phyloP scores from a whole-genome alignment of 2,113 vertebrate genomes.

The Xerus inauris region DNA sequence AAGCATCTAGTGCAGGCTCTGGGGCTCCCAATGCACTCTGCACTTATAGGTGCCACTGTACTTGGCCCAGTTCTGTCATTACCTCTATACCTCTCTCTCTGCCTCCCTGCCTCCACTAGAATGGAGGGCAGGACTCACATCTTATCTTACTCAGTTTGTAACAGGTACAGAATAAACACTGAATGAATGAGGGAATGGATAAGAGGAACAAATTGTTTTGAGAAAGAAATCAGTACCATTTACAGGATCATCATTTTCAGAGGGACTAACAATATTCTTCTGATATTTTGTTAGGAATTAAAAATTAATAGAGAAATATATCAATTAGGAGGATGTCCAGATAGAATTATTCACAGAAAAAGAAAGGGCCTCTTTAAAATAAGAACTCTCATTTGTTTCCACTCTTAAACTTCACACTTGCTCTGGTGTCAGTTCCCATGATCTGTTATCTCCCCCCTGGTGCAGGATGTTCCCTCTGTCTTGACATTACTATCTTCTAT shows the following conservation, averaged over 20 bases:
- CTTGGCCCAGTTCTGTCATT: background rate
- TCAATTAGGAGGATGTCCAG: background rate
- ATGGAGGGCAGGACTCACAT: background rate
- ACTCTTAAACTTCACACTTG: background rate
- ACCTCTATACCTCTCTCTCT: fast-evolving
- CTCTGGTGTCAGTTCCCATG: background rate
- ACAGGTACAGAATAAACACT: background rate
- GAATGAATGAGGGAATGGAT: background rate
- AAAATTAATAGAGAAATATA: background rate
- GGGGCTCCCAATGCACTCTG: background rate
- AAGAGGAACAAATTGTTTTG: constrained; percentile 1
- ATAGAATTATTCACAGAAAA: background rate
- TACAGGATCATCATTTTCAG: background rate
- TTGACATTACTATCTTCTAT: background rate
- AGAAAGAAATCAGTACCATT: background rate
- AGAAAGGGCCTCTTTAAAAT: background rate
- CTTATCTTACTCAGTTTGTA: background rate
- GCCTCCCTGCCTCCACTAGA: background rate
- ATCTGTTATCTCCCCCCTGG: background rate
- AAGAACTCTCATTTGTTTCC: background rate
- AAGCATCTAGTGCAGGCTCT: background rate
- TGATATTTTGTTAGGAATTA: constrained; percentile 27
- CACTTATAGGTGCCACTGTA: background rate
- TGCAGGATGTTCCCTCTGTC: background rate
- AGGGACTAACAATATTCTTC: background rate